These are phyloP conservation scores for Taurulus bubalis DNA, from an alignment of 2,113 vertebrate species.

Conservation along the genomic window DNA sequence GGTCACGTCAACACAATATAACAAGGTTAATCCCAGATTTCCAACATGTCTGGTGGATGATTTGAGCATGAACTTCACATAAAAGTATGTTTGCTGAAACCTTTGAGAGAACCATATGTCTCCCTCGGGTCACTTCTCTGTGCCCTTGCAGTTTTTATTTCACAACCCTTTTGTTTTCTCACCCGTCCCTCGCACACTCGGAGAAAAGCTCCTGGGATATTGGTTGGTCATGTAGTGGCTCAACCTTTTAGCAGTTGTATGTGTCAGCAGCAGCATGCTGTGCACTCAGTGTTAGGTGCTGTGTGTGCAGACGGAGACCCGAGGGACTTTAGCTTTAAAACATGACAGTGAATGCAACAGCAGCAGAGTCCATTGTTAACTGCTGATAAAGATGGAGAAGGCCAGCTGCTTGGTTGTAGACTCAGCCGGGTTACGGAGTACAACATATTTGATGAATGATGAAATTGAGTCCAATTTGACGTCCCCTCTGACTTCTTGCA, in stretches of 20 bases:
- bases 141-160: constrained; percentile 43
- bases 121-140: constrained; percentile 2
- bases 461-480: not conserved
- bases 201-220: constrained; percentile 54
- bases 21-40: constrained; percentile 35
- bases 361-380: constrained; percentile 56
- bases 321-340: constrained; percentile 45
- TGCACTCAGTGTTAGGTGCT: constrained; percentile 51
- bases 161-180: constrained; percentile 42
- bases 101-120: constrained; percentile 8
- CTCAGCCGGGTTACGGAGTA: not conserved
- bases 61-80: not conserved
- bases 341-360: constrained; percentile 59
- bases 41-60: not conserved
- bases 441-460: not conserved
- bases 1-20: constrained; percentile 15
- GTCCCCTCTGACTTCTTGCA: not conserved
- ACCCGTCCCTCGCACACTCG: constrained; percentile 35
- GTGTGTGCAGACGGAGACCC: constrained; percentile 70
- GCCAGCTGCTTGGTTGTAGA: constrained; percentile 44
- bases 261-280: constrained; percentile 69
- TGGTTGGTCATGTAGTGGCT: constrained; percentile 40
- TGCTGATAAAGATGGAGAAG: constrained; percentile 61
- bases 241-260: constrained; percentile 61
- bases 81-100: constrained; percentile 4